Conservation (phyloP, 2,113 vertebrate species). For the Aleadryas rufinucha region DNA sequence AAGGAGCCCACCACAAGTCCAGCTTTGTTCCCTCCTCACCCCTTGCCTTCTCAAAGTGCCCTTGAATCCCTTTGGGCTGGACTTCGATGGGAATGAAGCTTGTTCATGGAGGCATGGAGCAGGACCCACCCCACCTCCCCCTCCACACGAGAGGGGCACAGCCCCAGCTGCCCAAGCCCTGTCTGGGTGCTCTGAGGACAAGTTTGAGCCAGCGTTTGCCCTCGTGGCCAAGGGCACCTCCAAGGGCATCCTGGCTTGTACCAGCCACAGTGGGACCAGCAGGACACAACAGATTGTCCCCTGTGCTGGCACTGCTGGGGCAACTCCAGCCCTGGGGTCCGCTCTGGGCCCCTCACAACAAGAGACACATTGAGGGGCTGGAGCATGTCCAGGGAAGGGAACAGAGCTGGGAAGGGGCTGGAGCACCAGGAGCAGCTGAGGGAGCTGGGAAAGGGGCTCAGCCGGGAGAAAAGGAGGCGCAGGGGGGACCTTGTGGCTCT, state of each 20-base stretch:
- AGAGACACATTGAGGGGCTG: not conserved
- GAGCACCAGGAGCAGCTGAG: accelerated
- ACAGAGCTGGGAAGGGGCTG: accelerated
- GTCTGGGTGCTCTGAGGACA: not conserved
- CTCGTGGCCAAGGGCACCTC: not conserved
- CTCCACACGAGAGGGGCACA: not conserved
- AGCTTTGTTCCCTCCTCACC: not conserved
- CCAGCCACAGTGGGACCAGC: not conserved
- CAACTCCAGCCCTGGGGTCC: accelerated
- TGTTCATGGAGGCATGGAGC: accelerated
- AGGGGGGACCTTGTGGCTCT: not conserved
- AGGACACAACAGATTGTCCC: not conserved
- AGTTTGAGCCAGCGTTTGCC: accelerated
- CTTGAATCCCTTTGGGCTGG: not conserved
- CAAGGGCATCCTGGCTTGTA: not conserved
- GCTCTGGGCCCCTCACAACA: not conserved
- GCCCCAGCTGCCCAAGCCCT: not conserved
- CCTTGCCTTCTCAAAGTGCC: not conserved
- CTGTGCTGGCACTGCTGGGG: not conserved
- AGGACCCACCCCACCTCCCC: not conserved
- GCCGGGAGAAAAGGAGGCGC: not conserved
- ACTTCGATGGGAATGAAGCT: not conserved
- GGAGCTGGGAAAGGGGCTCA: not conserved
- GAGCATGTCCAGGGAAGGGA: accelerated
- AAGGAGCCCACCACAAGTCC: not conserved